Evolutionary conservation across 2,113 vertebrate species (phyloP).

Genomic region (Apteryx mantelli): DNA sequence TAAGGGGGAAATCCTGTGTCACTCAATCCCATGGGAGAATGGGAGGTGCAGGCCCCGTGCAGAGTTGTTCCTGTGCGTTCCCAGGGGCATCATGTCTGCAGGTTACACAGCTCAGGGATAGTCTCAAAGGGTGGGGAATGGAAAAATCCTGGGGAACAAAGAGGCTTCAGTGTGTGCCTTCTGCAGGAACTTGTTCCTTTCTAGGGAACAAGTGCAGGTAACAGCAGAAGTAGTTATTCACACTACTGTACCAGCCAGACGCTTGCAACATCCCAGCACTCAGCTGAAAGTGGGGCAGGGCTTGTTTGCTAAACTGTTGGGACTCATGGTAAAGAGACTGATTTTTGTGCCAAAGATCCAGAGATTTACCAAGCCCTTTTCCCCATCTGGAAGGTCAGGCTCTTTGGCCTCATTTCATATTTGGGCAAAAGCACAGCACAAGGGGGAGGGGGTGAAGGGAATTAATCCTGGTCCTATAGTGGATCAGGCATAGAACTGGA

Average conservation of each 20-base stretch:
- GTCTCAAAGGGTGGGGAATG: not conserved
- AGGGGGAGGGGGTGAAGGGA: not conserved
- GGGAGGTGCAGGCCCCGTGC: not conserved
- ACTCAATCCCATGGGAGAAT: not conserved
- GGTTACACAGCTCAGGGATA: not conserved
- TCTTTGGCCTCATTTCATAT: not conserved
- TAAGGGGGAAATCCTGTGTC: not conserved
- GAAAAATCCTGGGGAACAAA: conserved; percentile 11
- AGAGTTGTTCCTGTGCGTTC: not conserved
- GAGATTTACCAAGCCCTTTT: rapidly evolving
- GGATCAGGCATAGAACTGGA: not conserved
- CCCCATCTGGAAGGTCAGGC: not conserved
- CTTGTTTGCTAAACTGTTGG: not conserved
- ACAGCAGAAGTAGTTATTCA: not conserved
- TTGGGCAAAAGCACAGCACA: not conserved
- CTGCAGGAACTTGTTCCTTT: not conserved
- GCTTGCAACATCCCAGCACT: not conserved
- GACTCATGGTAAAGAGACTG: not conserved
- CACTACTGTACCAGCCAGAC: not conserved
- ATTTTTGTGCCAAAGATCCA: not conserved
- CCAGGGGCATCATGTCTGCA: not conserved
- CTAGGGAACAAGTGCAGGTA: rapidly evolving
- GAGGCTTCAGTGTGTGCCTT: not conserved
- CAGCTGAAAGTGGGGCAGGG: not conserved
- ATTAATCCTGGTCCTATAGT: not conserved